Evolutionary conservation across 2,888 invertebrate genomes (phyloP).

Genomic region (Syrista parreyssii): DNA sequence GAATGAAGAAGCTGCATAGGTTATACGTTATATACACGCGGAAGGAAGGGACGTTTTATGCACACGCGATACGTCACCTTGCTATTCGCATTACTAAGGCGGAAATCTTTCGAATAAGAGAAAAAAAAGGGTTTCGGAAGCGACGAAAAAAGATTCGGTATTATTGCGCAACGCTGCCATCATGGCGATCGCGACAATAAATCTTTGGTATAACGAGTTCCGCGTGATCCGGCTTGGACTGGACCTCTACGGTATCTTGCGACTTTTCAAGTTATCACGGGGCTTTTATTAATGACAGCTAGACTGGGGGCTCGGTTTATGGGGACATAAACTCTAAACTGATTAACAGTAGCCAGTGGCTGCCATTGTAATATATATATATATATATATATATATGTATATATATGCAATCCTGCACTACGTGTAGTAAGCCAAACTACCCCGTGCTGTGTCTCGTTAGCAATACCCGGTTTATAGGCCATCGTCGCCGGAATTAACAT

Average conservation of each 20-base stretch:
- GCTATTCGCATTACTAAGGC: too few relatives aligned
- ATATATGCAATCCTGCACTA: background rate
- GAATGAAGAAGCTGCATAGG: too few relatives aligned
- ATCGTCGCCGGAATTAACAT: constrained; percentile 66
- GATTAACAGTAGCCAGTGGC: constrained; percentile 64
- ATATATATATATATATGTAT: constrained; percentile 8
- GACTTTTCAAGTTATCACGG: constrained; percentile 66
- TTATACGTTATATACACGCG: too few relatives aligned
- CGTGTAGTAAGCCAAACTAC: constrained; percentile 42
- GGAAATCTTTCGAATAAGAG: too few relatives aligned
- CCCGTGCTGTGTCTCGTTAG: constrained; percentile 60
- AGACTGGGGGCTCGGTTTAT: constrained; percentile 57
- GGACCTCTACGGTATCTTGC: constrained; percentile 47
- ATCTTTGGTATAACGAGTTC: constrained; percentile 22
- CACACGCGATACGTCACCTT: too few relatives aligned
- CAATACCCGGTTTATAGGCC: constrained; percentile 63
- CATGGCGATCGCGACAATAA: constrained; percentile 30
- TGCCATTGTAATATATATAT: constrained; percentile 54
- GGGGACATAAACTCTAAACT: constrained; percentile 66
- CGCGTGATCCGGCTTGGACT: background rate
- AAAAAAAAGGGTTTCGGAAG: too few relatives aligned
- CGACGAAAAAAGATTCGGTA: too few relatives aligned
- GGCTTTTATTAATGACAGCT: constrained; percentile 65
- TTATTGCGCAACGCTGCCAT: background rate
- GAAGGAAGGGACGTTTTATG: too few relatives aligned